A percentile compares a stretch with the other conserved stretches of the same genome.
Evolutionary conservation across 2,888 invertebrate species (phyloP).

Genomic region (Griposia aprilina): DNA sequence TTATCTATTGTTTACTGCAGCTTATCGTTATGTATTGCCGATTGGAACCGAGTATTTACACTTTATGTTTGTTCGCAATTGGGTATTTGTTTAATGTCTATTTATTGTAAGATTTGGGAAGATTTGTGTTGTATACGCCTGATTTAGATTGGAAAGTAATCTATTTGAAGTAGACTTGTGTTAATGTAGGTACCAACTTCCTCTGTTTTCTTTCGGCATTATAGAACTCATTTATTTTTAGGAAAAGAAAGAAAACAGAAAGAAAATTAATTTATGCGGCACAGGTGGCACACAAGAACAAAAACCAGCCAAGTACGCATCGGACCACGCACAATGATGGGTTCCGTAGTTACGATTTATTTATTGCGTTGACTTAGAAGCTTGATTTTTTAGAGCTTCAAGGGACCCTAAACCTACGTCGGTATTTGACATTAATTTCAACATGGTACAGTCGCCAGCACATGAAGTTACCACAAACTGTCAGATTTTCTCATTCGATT

Average conservation of each 20-base stretch:
- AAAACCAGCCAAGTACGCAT: too few relatives aligned
- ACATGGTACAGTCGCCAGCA: too few relatives aligned
- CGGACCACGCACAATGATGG: too few relatives aligned
- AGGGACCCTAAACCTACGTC: too few relatives aligned
- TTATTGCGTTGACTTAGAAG: too few relatives aligned
- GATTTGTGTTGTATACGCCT: constrained; percentile 16
- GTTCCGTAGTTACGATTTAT: too few relatives aligned
- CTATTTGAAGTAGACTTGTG: constrained; percentile 3
- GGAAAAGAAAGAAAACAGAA: neutral
- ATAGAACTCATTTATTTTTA: neutral
- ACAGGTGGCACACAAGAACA: too few relatives aligned
- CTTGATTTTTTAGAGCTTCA: too few relatives aligned
- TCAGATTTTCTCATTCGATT: too few relatives aligned
- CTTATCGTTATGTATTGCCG: constrained; percentile 26
- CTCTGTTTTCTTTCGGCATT: neutral
- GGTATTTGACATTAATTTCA: too few relatives aligned
- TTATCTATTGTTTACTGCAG: constrained; percentile 50
- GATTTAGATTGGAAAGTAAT: constrained; percentile 17
- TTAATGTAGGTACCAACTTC: neutral
- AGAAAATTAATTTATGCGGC: neutral
- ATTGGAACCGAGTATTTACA: constrained; percentile 33
- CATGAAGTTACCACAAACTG: too few relatives aligned
- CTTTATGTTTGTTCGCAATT: constrained; percentile 23
- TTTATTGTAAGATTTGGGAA: constrained; percentile 23
- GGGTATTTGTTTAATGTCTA: constrained; percentile 38